Percentiles rank a stretch among this genome's conserved stretches.
These are phyloP conservation scores for Drosophila recens DNA, from an alignment of 2,888 invertebrate species.

Conservation along the genomic window DNA sequence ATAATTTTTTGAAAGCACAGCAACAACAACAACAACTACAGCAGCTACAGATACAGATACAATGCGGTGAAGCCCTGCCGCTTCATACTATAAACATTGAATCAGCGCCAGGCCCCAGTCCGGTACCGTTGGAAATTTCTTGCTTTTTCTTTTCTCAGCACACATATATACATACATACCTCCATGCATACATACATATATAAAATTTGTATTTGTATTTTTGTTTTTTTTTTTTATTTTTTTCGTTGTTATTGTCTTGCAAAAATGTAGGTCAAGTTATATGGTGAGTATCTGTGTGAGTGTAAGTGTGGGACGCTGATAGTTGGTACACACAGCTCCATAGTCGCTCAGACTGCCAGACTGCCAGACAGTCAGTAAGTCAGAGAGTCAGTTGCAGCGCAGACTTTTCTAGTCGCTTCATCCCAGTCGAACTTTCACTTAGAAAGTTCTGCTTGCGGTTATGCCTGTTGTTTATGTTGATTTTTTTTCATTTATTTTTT, in stretches of 20 bases:
- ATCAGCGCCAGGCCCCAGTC: slow-evolving; percentile 63
- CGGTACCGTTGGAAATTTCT: slow-evolving; percentile 84
- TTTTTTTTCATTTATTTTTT: slow-evolving; percentile 41
- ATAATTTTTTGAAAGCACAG: slow-evolving; percentile 76
- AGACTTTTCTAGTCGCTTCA: slow-evolving; percentile 79
- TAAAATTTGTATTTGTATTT: slow-evolving; percentile 57
- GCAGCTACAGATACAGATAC: slow-evolving; percentile 18
- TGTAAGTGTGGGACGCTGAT: slow-evolving; percentile 68
- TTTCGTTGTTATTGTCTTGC: slow-evolving; percentile 80
- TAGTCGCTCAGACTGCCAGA: slow-evolving; percentile 24
- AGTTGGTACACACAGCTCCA: slow-evolving; percentile 42
- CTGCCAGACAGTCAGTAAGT: not conserved
- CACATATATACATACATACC: not conserved
- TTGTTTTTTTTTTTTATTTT: slow-evolving; percentile 32
- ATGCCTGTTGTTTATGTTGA: slow-evolving; percentile 54
- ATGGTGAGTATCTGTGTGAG: slow-evolving; percentile 63
- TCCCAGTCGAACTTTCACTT: slow-evolving; percentile 81
- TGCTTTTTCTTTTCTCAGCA: slow-evolving; percentile 79
- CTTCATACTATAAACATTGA: slow-evolving; percentile 67
- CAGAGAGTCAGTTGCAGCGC: slow-evolving; percentile 40
- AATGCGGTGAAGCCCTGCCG: slow-evolving; percentile 72
- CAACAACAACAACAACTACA: slow-evolving; percentile 35
- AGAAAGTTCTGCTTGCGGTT: slow-evolving; percentile 84
- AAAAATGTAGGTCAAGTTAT: slow-evolving; percentile 84
- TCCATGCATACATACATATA: slow-evolving; percentile 6